Conservation (phyloP, 2,113 vertebrate species). For the Grallaria varia region DNA sequence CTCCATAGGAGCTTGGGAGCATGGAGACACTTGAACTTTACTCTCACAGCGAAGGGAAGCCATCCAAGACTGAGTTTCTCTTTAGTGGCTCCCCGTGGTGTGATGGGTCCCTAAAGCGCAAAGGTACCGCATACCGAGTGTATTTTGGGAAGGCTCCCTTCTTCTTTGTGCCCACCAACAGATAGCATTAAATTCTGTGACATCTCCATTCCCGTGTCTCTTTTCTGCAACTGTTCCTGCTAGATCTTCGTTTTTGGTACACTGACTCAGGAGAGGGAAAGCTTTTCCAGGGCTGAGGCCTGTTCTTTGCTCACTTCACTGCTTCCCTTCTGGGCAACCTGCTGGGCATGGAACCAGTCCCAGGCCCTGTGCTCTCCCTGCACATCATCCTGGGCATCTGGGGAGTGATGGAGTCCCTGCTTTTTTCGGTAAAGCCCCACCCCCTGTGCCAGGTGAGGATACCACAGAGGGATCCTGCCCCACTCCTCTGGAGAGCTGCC, state of each 20-base stretch:
- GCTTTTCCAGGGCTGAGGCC: background rate
- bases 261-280: background rate
- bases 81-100: background rate
- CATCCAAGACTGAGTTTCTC: background rate
- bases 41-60: background rate
- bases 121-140: background rate
- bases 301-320: background rate
- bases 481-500: background rate
- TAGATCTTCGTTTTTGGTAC: background rate
- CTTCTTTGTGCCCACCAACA: background rate
- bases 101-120: background rate
- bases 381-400: background rate
- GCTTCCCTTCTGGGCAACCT: background rate
- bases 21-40: background rate
- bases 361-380: background rate
- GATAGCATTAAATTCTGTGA: background rate
- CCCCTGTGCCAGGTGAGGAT: background rate
- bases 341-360: background rate
- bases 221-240: background rate
- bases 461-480: background rate
- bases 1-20: conserved; percentile 19
- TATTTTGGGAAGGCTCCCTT: background rate
- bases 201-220: background rate
- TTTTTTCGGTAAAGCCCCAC: background rate
- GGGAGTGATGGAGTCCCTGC: background rate